Conservation (phyloP, 2,113 vertebrate species). For the Nothobranchius kuhntae region DNA sequence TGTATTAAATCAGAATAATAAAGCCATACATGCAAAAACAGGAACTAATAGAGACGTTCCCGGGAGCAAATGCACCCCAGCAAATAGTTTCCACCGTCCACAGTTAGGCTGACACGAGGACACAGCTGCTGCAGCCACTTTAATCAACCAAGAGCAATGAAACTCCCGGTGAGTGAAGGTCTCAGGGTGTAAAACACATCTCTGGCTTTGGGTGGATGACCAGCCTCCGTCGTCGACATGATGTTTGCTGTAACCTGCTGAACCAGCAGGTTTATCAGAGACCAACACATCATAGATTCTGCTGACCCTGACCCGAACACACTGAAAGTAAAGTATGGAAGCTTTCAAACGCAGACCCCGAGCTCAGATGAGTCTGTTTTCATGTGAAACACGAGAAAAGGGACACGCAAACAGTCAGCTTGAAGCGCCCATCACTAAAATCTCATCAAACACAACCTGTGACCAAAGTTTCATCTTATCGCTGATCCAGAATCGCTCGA, state of each 20-base stretch:
- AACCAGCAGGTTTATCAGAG: constrained; percentile 25
- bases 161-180: constrained; percentile 46
- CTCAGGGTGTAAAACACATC: constrained; percentile 21
- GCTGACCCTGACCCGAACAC: constrained; percentile 21
- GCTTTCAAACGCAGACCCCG: neutral
- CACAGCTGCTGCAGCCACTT: constrained; percentile 63
- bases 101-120: constrained; percentile 44
- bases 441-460: constrained; percentile 7
- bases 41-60: constrained; percentile 73
- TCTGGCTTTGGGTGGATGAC: constrained; percentile 39
- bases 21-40: constrained; percentile 71
- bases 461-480: constrained; percentile 4
- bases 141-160: constrained; percentile 59
- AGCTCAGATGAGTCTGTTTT: constrained; percentile 11
- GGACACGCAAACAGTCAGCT: too few species aligned
- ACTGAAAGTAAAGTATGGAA: constrained; percentile 2
- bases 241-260: constrained; percentile 46
- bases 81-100: constrained; percentile 33
- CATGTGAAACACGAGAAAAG: constrained; percentile 2
- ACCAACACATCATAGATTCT: neutral
- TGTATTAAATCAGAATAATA: constrained; percentile 81
- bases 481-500: neutral
- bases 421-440: constrained; percentile 4
- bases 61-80: constrained; percentile 15
- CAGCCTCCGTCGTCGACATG: constrained; percentile 16